Percentiles rank a stretch among this genome's conserved stretches.
Evolutionary conservation across 1,140 invertebrate species (phyloP).

Genomic region (Spodoptera frugiperda): DNA sequence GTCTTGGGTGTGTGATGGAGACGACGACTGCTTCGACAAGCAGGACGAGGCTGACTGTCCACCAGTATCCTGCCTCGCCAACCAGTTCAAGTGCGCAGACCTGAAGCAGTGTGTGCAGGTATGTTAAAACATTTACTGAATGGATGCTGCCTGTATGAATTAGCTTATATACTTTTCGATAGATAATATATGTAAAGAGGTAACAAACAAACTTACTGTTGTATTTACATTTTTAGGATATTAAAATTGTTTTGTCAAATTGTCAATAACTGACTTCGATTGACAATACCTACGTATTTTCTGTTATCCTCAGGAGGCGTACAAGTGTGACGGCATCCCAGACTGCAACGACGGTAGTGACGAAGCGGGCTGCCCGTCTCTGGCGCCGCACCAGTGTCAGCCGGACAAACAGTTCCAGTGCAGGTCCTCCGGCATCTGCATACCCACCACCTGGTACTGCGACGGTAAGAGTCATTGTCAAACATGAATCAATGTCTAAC

Average conservation of each 20-base stretch:
- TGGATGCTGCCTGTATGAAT: too few relatives aligned
- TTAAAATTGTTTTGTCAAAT: too few relatives aligned
- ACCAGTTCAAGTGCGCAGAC: constrained; percentile 97
- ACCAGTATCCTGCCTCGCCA: constrained; percentile 96
- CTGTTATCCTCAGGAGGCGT: constrained; percentile 88
- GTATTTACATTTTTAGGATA: too few relatives aligned
- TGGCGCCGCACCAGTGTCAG: constrained; percentile 95
- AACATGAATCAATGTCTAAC: not conserved
- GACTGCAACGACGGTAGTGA: constrained; percentile 97
- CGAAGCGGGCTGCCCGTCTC: constrained; percentile 94
- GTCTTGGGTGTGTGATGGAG: constrained; percentile 95
- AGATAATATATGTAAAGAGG: too few relatives aligned
- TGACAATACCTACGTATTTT: too few relatives aligned
- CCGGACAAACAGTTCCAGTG: constrained; percentile 96
- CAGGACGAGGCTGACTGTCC: constrained; percentile 99
- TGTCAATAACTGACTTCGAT: too few relatives aligned
- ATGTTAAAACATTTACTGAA: not conserved
- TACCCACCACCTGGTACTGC: constrained; percentile 97
- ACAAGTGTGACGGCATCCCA: constrained; percentile 96
- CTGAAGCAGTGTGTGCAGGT: constrained; percentile 95
- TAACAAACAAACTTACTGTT: too few relatives aligned
- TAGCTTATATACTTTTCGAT: too few relatives aligned
- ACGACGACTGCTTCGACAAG: constrained; percentile 99
- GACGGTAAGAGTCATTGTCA: constrained; percentile 88
- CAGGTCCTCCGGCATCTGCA: constrained; percentile 94